These are phyloP conservation scores for Cryptus armator DNA, from an alignment of 2,888 invertebrate genomes.

Conservation along the genomic window DNA sequence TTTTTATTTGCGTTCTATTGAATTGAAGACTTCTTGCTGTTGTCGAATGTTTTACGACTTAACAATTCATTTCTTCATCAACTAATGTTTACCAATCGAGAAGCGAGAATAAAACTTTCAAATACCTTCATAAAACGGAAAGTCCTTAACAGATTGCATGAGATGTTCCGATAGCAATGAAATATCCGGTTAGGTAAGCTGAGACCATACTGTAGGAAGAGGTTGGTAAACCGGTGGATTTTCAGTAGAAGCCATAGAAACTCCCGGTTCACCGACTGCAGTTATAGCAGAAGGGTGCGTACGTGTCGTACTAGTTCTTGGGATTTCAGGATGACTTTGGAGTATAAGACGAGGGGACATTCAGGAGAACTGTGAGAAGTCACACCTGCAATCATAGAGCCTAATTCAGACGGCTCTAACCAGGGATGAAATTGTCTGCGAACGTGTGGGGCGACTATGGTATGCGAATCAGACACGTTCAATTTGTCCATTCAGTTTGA, in stretches of 20 bases:
- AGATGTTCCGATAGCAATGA: no score
- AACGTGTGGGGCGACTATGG: slow-evolving; percentile 64
- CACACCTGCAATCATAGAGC: slow-evolving; percentile 66
- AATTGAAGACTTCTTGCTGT: no score
- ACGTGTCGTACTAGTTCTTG: background rate
- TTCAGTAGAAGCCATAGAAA: background rate
- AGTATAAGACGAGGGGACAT: background rate
- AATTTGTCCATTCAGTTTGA: slow-evolving; percentile 64
- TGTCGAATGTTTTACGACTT: no score
- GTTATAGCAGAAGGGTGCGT: slow-evolving; percentile 28
- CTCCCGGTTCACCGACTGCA: background rate
- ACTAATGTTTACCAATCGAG: no score
- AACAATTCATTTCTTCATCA: no score
- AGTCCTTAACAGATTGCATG: no score
- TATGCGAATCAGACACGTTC: slow-evolving; percentile 65
- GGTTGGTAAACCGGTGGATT: background rate
- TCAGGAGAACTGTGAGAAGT: slow-evolving; percentile 26
- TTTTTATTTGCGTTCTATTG: no score
- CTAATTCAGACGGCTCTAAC: slow-evolving; percentile 74
- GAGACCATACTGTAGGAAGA: background rate
- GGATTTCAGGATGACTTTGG: background rate
- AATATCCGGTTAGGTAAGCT: no score
- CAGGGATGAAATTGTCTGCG: slow-evolving; percentile 75
- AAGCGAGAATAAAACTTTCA: no score
- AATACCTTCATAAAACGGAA: no score